Evolutionary conservation across 2,888 invertebrate genomes (phyloP), one percentile per base, ranked within the genome.

Genomic region (Drosophila gaucha): DNA sequence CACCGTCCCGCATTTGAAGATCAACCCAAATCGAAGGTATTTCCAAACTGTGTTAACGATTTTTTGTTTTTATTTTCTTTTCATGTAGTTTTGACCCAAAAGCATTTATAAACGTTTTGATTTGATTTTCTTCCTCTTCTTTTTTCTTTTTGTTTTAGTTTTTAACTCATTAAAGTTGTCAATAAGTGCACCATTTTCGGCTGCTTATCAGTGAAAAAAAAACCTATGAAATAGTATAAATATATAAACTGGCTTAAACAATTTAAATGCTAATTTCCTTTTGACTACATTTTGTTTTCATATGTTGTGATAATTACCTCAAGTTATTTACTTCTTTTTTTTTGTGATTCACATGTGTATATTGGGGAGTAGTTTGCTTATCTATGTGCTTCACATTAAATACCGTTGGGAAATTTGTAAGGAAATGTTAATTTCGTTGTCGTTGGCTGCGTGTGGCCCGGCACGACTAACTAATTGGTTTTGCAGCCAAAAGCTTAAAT

Each of bases 151-250:
- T 71, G 71, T 68, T 70, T 59, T 41, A 39, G 52, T 46, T 38
- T 56, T 28, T 49, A 16, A 16, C 67, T 55, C 71, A 78, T 85
- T 83, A 78, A 82, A 85, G 86, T 83, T 86, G 88, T 85, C 89
- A 88, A 89, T 86, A 88, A 89, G 78, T 88, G 88, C 83, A 86
- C 85, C 84, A 88, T 82, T 90, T 89, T 80, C 76, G 58, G 67
- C 64, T 84, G 70, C 76, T 82, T 83, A 79, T 77, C 83, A 52
- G 72, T 30, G 28, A 10, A 1, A 56, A 55, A n/a, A 66, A 43
- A 60, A 26, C 38, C 44, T 69, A 54, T 43, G 54, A 69, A 26
- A 51, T 31, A n/a, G 14, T 51, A 74, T 44, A 65, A 47, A 74
- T 60, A 73, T 62, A 56, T 44, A 66, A 55, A 51, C 67, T 62